A percentile compares a stretch with the other conserved stretches of the same genome.
Conservation (phyloP, 2,888 invertebrate genomes). For the Gortyna flavago region DNA sequence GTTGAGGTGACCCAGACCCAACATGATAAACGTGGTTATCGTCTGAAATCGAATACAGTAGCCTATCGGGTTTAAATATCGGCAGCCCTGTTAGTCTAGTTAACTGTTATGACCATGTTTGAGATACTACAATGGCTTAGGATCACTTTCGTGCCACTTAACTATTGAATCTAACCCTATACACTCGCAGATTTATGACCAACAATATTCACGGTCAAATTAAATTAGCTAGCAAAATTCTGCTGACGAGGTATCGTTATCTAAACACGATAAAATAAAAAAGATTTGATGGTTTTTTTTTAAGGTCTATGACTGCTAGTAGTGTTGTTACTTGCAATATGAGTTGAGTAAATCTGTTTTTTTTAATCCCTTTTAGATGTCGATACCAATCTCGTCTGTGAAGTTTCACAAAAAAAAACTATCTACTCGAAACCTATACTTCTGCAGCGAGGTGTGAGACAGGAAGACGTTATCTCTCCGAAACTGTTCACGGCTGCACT, state of each 20-base stretch:
- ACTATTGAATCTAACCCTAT: constrained; percentile 16
- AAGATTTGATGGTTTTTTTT: too few species aligned
- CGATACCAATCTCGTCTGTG: too few species aligned
- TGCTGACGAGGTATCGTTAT: not conserved
- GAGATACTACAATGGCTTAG: constrained; percentile 19
- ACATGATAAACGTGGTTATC: constrained; percentile 28
- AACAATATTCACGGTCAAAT: not conserved
- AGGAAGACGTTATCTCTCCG: too few species aligned
- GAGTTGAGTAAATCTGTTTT: too few species aligned
- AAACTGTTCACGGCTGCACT: too few species aligned
- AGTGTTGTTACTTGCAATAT: too few species aligned
- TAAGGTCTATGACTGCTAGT: too few species aligned
- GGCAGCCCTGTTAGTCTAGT: constrained; percentile 8
- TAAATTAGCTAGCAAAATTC: not conserved
- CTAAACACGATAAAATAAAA: too few species aligned
- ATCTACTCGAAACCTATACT: not conserved
- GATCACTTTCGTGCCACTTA: constrained; percentile 21
- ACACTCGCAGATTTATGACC: constrained; percentile 5
- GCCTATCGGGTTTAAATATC: constrained; percentile 40
- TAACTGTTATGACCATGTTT: constrained; percentile 33
- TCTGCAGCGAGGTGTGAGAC: too few species aligned
- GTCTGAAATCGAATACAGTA: constrained; percentile 23
- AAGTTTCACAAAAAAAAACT: too few species aligned
- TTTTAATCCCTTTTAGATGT: too few species aligned
- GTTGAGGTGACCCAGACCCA: constrained; percentile 4